Conservation (phyloP, 2,888 invertebrate species). For the Nipponacmea schrenckii region DNA sequence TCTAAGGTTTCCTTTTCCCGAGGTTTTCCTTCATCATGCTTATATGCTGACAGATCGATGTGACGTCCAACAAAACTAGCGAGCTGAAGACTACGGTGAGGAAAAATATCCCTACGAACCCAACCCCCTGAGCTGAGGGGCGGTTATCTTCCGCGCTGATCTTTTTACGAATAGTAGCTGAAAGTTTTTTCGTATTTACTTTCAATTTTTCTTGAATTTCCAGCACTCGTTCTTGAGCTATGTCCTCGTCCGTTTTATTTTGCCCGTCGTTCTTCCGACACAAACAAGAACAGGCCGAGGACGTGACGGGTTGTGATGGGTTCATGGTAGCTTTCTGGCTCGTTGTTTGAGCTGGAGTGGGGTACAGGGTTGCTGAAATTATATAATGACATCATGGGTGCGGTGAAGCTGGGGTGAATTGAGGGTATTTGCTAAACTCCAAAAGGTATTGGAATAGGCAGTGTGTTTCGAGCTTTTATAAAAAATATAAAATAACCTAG, state of each 20-base stretch:
- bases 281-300: neutral
- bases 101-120: neutral
- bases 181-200: neutral
- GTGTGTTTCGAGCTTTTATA: too few species aligned
- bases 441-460: too few species aligned
- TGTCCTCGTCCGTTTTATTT: neutral
- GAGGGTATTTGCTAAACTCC: too few species aligned
- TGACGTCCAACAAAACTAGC: neutral
- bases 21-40: neutral
- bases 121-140: neutral
- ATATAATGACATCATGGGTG: too few species aligned
- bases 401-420: too few species aligned
- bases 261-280: neutral
- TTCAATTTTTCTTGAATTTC: neutral
- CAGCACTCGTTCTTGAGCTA: neutral
- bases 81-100: neutral
- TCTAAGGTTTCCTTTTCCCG: too few species aligned
- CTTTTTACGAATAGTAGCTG: conserved; percentile 3
- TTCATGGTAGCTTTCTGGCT: too few species aligned
- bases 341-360: too few species aligned
- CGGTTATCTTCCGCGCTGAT: neutral
- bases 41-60: neutral
- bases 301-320: neutral
- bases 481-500: too few species aligned
- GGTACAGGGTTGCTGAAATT: too few species aligned